Evolutionary conservation across 2,113 vertebrate species (phyloP), one percentile per base, ranked within the genome.

Genomic region (Macheiramphus alcinus): DNA sequence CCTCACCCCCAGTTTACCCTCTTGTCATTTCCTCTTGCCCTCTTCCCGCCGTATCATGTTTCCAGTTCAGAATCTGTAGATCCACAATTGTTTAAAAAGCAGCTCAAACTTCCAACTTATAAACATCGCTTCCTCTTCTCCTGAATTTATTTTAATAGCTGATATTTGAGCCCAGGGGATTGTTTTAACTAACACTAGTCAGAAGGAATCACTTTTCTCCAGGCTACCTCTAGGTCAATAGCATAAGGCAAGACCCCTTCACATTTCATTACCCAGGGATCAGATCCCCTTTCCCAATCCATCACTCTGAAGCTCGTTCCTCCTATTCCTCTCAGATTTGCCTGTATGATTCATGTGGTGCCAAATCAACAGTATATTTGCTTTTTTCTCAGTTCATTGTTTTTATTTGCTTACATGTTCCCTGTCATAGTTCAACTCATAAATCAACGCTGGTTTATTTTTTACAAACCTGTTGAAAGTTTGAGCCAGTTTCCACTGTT

Each of bases 81-180:
- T 97, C 87, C 95, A 94, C 78, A 94, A 93, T 96, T 98, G 97
- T 98, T 98, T 98, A 96, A 98, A 97, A 98, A 97, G 92, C 94
- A 97, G 81, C 82, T 96, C 95, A 97, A 97, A 95, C 84, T 96
- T 97, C 94, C 94, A 97, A 94, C 93, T 91, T 96, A 95, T 98
- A 98, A 98, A 98, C 97, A 97, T 98, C 50, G 58, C 95, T 98
- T 98, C 98, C 97, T 97, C 97, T 97, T 96, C 98, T 97, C 96
- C 96, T 97, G 97, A 97, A 98, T 98, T 98, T 98, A 98, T 98
- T 98, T 98, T 97, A 98, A 98, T 98, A 97, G 96, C 94, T 98
- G 97, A 97, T 98, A 98, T 97, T 97, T 97, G 97, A 98, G 96
- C 97, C 96, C 85, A 81, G 50, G 97, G 97, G 89, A 96, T 98